Evolutionary conservation across 2,888 invertebrate species (phyloP).

Genomic region (Ariolimax columbianus): DNA sequence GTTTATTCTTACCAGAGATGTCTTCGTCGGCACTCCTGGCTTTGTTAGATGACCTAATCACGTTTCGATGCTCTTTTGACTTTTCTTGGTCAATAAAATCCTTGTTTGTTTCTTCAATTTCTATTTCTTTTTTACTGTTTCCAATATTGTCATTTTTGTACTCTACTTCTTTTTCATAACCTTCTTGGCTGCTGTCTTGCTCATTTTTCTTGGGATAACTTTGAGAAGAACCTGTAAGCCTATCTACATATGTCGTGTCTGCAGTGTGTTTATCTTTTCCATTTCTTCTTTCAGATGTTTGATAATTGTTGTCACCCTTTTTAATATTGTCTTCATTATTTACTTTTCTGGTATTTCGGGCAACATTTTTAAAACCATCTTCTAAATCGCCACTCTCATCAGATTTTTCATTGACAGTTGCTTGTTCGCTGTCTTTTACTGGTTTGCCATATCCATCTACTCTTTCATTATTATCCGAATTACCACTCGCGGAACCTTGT

Average conservation of each 20-base stretch:
- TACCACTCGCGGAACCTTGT: neutral
- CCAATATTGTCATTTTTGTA: neutral
- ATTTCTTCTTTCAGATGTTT: neutral
- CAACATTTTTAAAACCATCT: neutral
- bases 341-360: no score
- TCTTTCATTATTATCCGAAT: neutral
- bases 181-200: neutral
- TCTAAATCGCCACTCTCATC: neutral
- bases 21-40: neutral
- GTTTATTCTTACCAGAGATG: no score
- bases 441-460: neutral
- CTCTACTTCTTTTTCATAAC: neutral
- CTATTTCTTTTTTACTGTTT: neutral
- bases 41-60: neutral
- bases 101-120: neutral
- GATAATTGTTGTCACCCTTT: neutral
- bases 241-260: neutral
- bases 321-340: neutral
- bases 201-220: neutral
- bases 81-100: neutral
- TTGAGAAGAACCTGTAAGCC: neutral
- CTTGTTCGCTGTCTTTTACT: neutral
- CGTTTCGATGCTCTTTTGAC: neutral
- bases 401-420: neutral
- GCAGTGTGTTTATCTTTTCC: no score